A percentile compares a stretch with the other conserved stretches of the same genome.
Conservation (phyloP, 1,140 invertebrate genomes). For the Monomorium pharaonis region DNA sequence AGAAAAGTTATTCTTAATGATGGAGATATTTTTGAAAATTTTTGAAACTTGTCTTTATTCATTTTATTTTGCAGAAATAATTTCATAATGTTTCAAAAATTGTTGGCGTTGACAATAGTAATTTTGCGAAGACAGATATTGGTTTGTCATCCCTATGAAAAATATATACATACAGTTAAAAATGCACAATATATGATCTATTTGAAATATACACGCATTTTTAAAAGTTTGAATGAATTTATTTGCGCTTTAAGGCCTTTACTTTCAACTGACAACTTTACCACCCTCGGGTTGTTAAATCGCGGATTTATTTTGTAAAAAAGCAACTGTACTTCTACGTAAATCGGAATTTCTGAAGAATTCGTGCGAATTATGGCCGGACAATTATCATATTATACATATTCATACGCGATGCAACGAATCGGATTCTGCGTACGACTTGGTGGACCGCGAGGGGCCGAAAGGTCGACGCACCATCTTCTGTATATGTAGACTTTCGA, state of each 20-base stretch:
- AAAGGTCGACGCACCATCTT: slow-evolving; percentile 38
- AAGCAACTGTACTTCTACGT: slow-evolving; percentile 8
- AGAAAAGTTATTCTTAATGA: not conserved
- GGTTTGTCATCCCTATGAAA: not conserved
- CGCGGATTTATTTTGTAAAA: slow-evolving; percentile 11
- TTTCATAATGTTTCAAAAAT: not conserved
- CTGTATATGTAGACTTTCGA: not conserved
- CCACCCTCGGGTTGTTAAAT: slow-evolving; percentile 6
- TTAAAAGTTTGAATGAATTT: slow-evolving; percentile 10
- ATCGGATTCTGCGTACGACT: not conserved
- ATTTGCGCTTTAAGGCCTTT: not conserved
- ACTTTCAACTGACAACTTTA: not conserved
- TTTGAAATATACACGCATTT: not conserved
- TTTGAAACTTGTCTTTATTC: not conserved
- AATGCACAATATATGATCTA: not conserved
- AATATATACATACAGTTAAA: not conserved
- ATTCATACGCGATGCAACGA: slow-evolving; percentile 5
- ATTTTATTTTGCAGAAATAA: not conserved
- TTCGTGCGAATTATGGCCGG: slow-evolving; percentile 30
- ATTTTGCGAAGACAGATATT: not conserved
- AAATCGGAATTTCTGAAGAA: slow-evolving; percentile 17
- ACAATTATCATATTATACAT: slow-evolving; percentile 42
- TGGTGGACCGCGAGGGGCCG: not conserved
- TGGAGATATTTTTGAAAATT: not conserved
- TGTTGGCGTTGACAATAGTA: not conserved